Percentiles rank a stretch among this genome's conserved stretches.
phyloP scores from a whole-genome alignment of 2,797 vertebrate species.

The Tiaroga cobitis region DNA sequence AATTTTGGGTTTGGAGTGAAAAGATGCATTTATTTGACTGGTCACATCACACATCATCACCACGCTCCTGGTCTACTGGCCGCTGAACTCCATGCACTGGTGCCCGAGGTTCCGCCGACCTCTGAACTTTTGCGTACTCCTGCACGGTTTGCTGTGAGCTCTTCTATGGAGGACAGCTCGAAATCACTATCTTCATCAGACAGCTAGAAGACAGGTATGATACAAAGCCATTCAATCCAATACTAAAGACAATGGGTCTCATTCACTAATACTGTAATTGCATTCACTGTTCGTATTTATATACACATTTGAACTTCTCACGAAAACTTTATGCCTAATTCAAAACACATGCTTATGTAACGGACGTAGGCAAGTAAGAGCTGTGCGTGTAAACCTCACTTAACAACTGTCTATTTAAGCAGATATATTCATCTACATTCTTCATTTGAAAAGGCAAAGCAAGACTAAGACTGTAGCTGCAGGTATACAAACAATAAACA shows the following conservation, averaged over 20 bases:
- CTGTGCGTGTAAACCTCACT: background rate
- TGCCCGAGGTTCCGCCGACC: slow-evolving; percentile 55
- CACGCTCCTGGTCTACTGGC: slow-evolving; percentile 63
- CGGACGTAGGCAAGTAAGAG: too few species aligned
- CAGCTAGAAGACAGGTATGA: slow-evolving; percentile 50
- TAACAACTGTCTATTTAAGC: too few species aligned
- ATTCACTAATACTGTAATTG: background rate
- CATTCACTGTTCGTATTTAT: background rate
- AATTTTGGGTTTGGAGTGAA: slow-evolving; percentile 1
- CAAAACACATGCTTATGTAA: background rate
- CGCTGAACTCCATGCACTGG: slow-evolving; percentile 66
- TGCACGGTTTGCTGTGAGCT: slow-evolving; percentile 58
- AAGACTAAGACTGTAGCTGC: too few species aligned
- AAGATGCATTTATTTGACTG: slow-evolving; percentile 1
- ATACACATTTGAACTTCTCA: background rate
- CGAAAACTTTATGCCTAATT: background rate
- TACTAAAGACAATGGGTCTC: background rate
- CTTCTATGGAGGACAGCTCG: slow-evolving; percentile 73
- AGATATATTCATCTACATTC: too few species aligned
- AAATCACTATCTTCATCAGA: slow-evolving; percentile 69
- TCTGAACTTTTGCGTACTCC: slow-evolving; percentile 53
- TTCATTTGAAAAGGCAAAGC: too few species aligned
- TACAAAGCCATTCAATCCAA: background rate
- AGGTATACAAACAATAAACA: too few species aligned
- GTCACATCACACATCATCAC: slow-evolving; percentile 63